Conservation (phyloP, 2,113 vertebrate genomes). For the Pelmatolapia mariae region DNA sequence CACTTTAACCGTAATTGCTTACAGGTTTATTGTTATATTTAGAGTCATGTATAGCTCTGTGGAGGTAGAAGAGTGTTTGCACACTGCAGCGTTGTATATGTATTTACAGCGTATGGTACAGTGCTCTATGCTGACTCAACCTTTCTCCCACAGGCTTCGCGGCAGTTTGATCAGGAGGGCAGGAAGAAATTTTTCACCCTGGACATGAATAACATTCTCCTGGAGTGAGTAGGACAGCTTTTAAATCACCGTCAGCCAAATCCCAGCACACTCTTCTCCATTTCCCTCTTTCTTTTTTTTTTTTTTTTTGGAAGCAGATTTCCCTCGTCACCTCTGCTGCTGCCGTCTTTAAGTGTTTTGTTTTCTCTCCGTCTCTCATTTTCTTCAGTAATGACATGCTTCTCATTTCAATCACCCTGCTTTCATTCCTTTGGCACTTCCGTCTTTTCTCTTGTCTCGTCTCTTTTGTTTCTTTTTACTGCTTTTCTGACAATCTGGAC, state of each 20-base stretch:
- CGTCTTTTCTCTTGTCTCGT: not conserved
- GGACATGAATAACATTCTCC: constrained; percentile 99
- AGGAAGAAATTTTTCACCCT: constrained; percentile 99
- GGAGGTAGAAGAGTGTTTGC: not conserved
- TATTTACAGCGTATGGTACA: not conserved
- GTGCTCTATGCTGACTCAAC: constrained; percentile 37
- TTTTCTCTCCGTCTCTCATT: not conserved
- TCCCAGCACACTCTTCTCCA: not conserved
- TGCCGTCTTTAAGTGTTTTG: constrained; percentile 10
- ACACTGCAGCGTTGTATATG: not conserved
- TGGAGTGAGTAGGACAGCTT: constrained; percentile 87
- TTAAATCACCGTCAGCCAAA: constrained; percentile 28
- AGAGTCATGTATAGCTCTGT: not conserved
- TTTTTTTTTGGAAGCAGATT: not conserved
- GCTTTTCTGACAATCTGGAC: not conserved
- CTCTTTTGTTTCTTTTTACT: not conserved
- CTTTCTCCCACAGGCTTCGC: constrained; percentile 82
- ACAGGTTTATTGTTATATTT: not conserved
- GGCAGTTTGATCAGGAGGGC: constrained; percentile 97
- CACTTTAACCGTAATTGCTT: not conserved
- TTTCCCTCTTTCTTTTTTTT: not conserved
- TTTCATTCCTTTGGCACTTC: not conserved
- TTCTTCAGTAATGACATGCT: constrained; percentile 7
- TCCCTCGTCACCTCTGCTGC: constrained; percentile 1
- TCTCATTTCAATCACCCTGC: constrained; percentile 5